These are phyloP conservation scores for Girardinus metallicus DNA, from an alignment of 2,797 vertebrate genomes.

Conservation along the genomic window DNA sequence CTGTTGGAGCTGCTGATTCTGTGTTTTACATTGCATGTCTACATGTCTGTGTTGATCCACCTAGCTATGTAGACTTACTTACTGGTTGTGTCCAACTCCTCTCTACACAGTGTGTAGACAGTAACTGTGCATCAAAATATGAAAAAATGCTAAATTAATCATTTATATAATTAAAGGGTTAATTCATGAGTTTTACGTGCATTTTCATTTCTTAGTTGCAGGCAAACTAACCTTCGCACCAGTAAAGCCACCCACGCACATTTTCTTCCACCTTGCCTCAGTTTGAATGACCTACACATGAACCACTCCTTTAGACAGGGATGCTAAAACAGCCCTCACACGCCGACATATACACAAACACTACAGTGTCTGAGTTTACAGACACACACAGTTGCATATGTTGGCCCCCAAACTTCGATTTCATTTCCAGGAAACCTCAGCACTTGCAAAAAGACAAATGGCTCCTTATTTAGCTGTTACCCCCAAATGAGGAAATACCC, in stretches of 20 bases:
- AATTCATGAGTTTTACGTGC: neutral
- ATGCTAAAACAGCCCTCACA: slow-evolving; percentile 50
- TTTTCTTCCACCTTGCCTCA: slow-evolving; percentile 65
- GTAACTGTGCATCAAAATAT: slow-evolving; percentile 33
- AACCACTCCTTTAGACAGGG: slow-evolving; percentile 49
- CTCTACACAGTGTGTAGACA: slow-evolving; percentile 34
- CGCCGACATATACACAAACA: slow-evolving; percentile 46
- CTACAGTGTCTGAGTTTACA: slow-evolving; percentile 58
- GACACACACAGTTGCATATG: slow-evolving; percentile 63
- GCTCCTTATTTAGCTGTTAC: slow-evolving; percentile 74
- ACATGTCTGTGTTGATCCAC: slow-evolving; percentile 68
- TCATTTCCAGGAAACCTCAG: slow-evolving; percentile 74
- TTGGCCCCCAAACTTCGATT: slow-evolving; percentile 56
- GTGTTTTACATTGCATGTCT: slow-evolving; percentile 61
- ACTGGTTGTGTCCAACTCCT: slow-evolving; percentile 39
- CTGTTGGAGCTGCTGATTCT: slow-evolving; percentile 50
- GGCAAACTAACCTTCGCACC: slow-evolving; percentile 25
- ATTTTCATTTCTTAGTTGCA: slow-evolving; percentile 45
- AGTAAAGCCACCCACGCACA: slow-evolving; percentile 46
- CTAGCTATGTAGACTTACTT: slow-evolving; percentile 47
- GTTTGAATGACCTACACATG: slow-evolving; percentile 65
- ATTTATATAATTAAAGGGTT: neutral
- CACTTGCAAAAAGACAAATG: slow-evolving; percentile 74
- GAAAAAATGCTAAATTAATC: neutral
- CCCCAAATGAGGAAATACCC: slow-evolving; percentile 77